Conservation (phyloP, 1,140 invertebrate genomes). For the Campodea augens region DNA sequence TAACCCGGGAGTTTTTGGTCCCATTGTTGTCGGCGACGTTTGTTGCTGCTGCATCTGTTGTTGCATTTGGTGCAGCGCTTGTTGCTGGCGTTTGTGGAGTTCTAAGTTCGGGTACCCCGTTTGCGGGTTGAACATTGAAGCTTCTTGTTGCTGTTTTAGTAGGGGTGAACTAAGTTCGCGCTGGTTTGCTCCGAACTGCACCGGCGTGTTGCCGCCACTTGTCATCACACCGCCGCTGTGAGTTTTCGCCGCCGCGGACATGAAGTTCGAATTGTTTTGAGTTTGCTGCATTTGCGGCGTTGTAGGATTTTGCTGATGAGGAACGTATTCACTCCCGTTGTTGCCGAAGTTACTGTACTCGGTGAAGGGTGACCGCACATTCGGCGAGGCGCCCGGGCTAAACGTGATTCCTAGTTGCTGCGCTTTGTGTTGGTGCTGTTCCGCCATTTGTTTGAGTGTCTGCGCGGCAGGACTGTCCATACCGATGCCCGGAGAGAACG, state of each 20-base stretch:
- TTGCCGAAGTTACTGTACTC: constrained; percentile 32
- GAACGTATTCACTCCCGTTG: constrained; percentile 24
- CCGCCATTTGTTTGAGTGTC: constrained; percentile 87
- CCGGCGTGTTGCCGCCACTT: background rate
- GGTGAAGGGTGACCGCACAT: constrained; percentile 25
- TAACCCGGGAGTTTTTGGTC: constrained; percentile 18
- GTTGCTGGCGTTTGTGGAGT: constrained; percentile 8
- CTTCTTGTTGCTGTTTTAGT: background rate
- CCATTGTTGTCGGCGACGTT: constrained; percentile 15
- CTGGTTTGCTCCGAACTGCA: no score
- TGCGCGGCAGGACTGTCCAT: constrained; percentile 62
- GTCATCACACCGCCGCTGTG: background rate
- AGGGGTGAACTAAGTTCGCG: background rate
- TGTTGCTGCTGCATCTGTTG: constrained; percentile 16
- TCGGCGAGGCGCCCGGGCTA: constrained; percentile 15
- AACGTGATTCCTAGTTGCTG: constrained; percentile 26
- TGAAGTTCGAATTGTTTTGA: background rate
- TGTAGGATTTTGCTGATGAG: no score
- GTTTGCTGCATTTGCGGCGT: no score
- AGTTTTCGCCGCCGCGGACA: background rate
- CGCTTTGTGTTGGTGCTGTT: constrained; percentile 80
- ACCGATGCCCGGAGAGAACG: constrained; percentile 14
- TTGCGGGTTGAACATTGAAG: constrained; percentile 1
- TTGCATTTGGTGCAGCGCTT: constrained; percentile 7
- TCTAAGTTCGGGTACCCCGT: background rate